Evolutionary conservation across 2,797 vertebrate species (phyloP), one percentile per base, ranked within the genome.

Genomic region (Odontamblyopus rebecca): DNA sequence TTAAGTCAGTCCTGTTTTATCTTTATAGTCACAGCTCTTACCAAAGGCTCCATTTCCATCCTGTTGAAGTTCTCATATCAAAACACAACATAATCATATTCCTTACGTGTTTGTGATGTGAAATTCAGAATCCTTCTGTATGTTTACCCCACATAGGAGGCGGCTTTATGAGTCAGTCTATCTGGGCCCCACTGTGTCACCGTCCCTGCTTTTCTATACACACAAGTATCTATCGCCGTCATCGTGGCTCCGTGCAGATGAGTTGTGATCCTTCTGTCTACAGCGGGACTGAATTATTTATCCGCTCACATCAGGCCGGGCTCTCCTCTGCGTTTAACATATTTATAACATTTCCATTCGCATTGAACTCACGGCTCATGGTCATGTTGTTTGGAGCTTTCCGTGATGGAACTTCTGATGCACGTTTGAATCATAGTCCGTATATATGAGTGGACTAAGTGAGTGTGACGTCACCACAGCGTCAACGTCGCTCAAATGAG

Each of bases 151-250:
- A 64, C 38, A 64, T 2, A 44, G 13, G 13, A 64, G 38, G 48
- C 1, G 11, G n/a, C 38, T 26, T 44, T 2, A 64, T 64, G 62
- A 48, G 62, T 64, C 38, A 64, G 9, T 41, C 4, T n/a, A 3
- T 38, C 8, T n/a, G 0, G 11, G 9, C n/a, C 38, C 5, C 2
- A 9, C n/a, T 44, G 48, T 44, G 19, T 64, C 62, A 48, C 5
- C 8, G 27, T 26, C 19, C n/a, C 12, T 48, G 35, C 18, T 12
- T 27, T 44, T 13, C 61, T 1, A 61, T 26, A 27, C 63, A 63
- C 63, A 68, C 30, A 38, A 60, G 12, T 15, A 41, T 48, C 32
- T 59, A 38, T 65, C 19, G 30, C 71, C 79, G 75, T 89, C 86
- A 86, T 69, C 27, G 32, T 66, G 68, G 74, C 71, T 68, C 66